These are phyloP conservation scores for Pangasius mekongensis DNA, from an alignment of 2,797 vertebrate genomes.

Conservation along the genomic window DNA sequence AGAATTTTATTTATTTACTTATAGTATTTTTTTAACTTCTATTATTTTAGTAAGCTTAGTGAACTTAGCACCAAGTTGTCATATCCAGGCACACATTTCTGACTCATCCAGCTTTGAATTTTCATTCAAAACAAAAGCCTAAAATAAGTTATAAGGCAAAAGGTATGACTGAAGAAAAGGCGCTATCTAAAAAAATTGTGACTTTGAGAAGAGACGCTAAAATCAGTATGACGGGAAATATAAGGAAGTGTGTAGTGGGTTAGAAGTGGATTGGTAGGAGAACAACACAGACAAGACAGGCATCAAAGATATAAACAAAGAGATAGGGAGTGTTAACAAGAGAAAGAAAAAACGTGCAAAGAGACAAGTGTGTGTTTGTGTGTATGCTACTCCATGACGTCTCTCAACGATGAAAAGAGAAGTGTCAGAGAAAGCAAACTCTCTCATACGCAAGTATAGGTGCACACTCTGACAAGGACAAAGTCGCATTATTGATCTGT, in stretches of 20 bases:
- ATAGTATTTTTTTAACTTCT: too few species aligned
- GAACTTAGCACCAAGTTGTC: not conserved
- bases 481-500: conserved; percentile 39
- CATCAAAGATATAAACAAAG: not conserved
- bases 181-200: not conserved
- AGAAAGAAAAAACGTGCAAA: not conserved
- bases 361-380: not conserved
- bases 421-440: not conserved
- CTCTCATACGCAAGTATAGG: not conserved
- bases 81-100: not conserved
- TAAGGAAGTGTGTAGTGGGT: not conserved
- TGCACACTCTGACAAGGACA: conserved; percentile 1
- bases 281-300: conserved; percentile 39
- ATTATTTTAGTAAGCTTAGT: too few species aligned
- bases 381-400: not conserved
- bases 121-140: not conserved
- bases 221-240: not conserved
- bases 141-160: not conserved
- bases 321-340: not conserved
- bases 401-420: not conserved
- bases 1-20: too few species aligned
- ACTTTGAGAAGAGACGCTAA: not conserved
- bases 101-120: not conserved
- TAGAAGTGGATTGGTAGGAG: not conserved
- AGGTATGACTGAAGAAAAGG: not conserved